Evolutionary conservation across 2,113 vertebrate genomes (phyloP).

Genomic region (Rhineura floridana): DNA sequence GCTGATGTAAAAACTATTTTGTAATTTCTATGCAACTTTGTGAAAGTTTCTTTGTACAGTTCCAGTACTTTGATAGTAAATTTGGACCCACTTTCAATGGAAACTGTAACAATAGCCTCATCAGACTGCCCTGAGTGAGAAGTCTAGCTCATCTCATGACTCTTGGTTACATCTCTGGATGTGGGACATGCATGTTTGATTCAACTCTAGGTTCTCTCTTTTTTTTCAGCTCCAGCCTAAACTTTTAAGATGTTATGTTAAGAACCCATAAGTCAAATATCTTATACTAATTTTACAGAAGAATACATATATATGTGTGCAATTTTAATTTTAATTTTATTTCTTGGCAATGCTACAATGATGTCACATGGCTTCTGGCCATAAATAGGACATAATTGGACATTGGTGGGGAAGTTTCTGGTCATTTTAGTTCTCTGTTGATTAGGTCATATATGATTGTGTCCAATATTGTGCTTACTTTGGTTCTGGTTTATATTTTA

Average conservation of each 20-base stretch:
- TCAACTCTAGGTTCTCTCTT: conserved; percentile 18
- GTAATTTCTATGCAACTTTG: not conserved
- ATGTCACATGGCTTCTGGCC: not conserved
- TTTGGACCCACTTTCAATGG: conserved; percentile 24
- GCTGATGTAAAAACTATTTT: not conserved
- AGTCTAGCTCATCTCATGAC: conserved; percentile 32
- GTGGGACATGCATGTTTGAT: conserved; percentile 21
- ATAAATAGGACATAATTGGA: no score
- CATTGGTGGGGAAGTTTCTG: no score
- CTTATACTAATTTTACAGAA: not conserved
- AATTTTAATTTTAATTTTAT: not conserved
- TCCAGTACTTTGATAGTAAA: conserved; percentile 15
- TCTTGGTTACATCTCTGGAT: not conserved
- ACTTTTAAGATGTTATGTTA: not conserved
- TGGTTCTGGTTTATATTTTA: no score
- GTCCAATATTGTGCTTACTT: no score
- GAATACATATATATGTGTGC: not conserved
- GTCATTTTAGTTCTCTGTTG: no score
- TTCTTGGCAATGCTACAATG: not conserved
- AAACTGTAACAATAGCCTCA: not conserved
- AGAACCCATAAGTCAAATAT: not conserved
- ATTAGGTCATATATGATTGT: no score
- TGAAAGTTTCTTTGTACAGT: not conserved
- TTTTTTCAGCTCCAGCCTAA: not conserved
- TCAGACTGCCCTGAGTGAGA: not conserved